Evolutionary conservation across 2,113 vertebrate genomes (phyloP), one percentile per base, ranked within the genome.

Genomic region (Perca flavescens): DNA sequence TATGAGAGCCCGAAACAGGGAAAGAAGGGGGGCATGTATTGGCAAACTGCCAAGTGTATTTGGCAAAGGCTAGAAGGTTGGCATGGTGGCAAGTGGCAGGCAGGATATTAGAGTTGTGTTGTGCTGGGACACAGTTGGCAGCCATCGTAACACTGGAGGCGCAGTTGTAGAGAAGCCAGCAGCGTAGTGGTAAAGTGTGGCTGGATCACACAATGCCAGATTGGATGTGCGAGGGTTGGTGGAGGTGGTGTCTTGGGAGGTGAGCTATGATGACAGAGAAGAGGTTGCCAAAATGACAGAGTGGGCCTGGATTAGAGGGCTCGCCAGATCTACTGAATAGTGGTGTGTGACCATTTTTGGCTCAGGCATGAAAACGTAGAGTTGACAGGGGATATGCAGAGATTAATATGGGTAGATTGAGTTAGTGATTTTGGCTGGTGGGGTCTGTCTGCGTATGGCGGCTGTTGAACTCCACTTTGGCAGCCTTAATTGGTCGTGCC

Each of bases 141-240:
- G 88, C 80, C 82, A 64, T 49, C n/a, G 63, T 36, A 91, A 88
- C 74, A 84, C 84, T 91, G 84, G 83, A 90, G 81, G 79, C 68
- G 0, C 84, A 85, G 85, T 92, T 91, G 84, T 89, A 85, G 88
- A 61, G 77, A 75, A 81, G 92, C 88, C 90, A 93, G 91, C 69
- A 91, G 86, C 36, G 86, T 82, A 54, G 75, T 88, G 89, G 86
- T 88, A 90, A 86, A 92, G 89, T 88, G 84, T 86, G 80, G 88
- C 88, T 92, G 89, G 86, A 91, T 94, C 92, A 94, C 89, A 92
- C 84, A 87, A 90, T 82, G 87, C 91, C 92, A 94, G 93, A 92
- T 90, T 94, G 92, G 88, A 87, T 84, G 90, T 88, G 82, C 13
- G 71, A 84, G 74, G 58, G 77, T 65, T 84, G 89, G 87, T 77